Evolutionary conservation across 2,113 vertebrate genomes (phyloP).

Genomic region (Siniperca chuatsi): DNA sequence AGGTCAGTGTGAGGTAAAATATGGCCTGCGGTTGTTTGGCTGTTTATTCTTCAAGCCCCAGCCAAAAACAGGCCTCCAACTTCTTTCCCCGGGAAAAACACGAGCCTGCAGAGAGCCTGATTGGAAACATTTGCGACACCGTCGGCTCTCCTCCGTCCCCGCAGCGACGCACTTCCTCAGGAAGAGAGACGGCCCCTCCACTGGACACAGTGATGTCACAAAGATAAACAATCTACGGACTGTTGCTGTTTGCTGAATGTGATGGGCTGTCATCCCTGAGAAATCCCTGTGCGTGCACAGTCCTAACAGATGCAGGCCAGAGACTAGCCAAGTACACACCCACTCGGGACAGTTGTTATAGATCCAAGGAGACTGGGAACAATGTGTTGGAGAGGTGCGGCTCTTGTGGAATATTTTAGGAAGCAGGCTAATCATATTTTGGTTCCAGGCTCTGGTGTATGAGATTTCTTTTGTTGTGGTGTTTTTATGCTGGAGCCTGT

Average conservation of each 20-base stretch:
- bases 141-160: slow-evolving; percentile 42
- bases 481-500: slow-evolving; percentile 35
- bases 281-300: slow-evolving; percentile 54
- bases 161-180: slow-evolving; percentile 72
- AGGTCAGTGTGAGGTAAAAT: slow-evolving; percentile 47
- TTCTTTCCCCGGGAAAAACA: slow-evolving; percentile 52
- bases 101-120: slow-evolving; percentile 64
- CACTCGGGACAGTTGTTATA: slow-evolving; percentile 62
- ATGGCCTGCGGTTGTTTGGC: slow-evolving; percentile 16
- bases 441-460: slow-evolving; percentile 46
- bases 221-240: slow-evolving; percentile 64
- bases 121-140: slow-evolving; percentile 75
- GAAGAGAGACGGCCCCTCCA: slow-evolving; percentile 66
- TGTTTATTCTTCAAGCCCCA: slow-evolving; percentile 41
- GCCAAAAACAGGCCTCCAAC: slow-evolving; percentile 38
- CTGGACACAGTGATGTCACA: slow-evolving; percentile 72
- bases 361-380: slow-evolving; percentile 71
- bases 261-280: slow-evolving; percentile 65
- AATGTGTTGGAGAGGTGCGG: slow-evolving; percentile 73
- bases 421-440: slow-evolving; percentile 57
- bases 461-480: slow-evolving; percentile 54
- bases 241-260: slow-evolving; percentile 63
- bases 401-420: slow-evolving; percentile 73
- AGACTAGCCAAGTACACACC: slow-evolving; percentile 67
- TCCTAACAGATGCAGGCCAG: slow-evolving; percentile 63